phyloP scores from a whole-genome alignment of 2,113 vertebrate species.

The Nyctereutes procyonoides region DNA sequence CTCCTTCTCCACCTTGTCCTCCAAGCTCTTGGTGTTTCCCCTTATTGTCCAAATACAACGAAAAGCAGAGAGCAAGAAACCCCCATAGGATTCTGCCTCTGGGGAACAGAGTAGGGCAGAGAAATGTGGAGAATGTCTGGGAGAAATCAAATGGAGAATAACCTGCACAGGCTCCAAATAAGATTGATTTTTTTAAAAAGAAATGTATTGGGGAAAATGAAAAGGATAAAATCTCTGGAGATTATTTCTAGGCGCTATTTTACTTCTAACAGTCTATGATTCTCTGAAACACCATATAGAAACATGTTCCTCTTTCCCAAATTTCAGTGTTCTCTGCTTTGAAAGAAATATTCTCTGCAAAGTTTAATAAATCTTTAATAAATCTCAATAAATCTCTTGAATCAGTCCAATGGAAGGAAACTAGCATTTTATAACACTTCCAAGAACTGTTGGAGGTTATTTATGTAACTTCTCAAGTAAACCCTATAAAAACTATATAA shows the following conservation, averaged over 20 bases:
- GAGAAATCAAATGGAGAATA: background rate
- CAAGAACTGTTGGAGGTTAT: background rate
- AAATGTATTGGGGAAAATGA: background rate
- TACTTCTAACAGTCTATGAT: background rate
- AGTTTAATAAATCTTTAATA: constrained; percentile 61
- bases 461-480: constrained; percentile 52
- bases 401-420: constrained; percentile 35
- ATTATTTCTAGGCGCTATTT: background rate
- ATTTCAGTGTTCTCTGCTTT: constrained; percentile 12
- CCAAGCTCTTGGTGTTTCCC: fast-evolving
- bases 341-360: background rate
- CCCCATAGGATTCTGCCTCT: background rate
- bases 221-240: background rate
- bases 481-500: background rate
- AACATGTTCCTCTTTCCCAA: background rate
- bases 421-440: background rate
- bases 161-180: background rate
- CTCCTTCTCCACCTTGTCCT: background rate
- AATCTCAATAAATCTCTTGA: constrained; percentile 38
- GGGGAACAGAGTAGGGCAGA: background rate
- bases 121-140: background rate
- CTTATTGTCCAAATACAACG: background rate
- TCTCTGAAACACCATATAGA: background rate
- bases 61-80: background rate
- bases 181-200: background rate